Evolutionary conservation across 2,888 invertebrate species (phyloP).

Genomic region (Buathra laborator): DNA sequence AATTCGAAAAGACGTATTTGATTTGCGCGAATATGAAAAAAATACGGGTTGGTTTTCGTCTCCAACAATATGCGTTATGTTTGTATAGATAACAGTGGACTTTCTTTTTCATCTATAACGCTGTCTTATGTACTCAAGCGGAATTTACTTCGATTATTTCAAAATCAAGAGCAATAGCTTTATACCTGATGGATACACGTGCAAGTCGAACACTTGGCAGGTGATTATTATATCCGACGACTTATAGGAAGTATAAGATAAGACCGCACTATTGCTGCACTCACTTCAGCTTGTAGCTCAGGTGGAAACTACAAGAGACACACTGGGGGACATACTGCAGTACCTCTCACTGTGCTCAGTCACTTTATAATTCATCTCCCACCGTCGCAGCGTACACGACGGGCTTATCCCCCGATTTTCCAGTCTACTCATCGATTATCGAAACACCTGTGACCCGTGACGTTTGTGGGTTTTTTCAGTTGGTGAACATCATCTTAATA

Average conservation of each 20-base stretch:
- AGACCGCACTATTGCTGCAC: conserved; percentile 38
- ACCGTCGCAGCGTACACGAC: conserved; percentile 72
- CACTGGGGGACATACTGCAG: conserved; percentile 75
- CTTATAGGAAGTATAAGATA: conserved; percentile 11
- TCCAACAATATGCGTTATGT: neutral
- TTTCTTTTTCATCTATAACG: neutral
- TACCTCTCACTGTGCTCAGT: conserved; percentile 81
- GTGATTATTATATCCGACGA: conserved; percentile 5
- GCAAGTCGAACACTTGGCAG: conserved; percentile 18
- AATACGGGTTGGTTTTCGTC: neutral
- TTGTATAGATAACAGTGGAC: neutral
- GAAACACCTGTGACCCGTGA: neutral
- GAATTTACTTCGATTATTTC: neutral
- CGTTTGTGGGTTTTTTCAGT: conserved; percentile 43
- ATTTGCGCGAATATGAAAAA: neutral
- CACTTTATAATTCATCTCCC: conserved; percentile 84
- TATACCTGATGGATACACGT: conserved; percentile 3
- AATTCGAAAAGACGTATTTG: neutral
- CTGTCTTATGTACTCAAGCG: neutral
- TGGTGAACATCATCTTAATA: neutral
- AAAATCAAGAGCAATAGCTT: conserved; percentile 42
- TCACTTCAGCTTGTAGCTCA: conserved; percentile 44
- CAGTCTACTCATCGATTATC: conserved; percentile 36
- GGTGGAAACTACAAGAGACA: conserved; percentile 47
- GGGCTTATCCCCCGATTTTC: conserved; percentile 48